Percentiles rank a stretch among this genome's conserved stretches.
Conservation (phyloP, 1,140 invertebrate genomes). For the Panagrolaimus sp. region DNA sequence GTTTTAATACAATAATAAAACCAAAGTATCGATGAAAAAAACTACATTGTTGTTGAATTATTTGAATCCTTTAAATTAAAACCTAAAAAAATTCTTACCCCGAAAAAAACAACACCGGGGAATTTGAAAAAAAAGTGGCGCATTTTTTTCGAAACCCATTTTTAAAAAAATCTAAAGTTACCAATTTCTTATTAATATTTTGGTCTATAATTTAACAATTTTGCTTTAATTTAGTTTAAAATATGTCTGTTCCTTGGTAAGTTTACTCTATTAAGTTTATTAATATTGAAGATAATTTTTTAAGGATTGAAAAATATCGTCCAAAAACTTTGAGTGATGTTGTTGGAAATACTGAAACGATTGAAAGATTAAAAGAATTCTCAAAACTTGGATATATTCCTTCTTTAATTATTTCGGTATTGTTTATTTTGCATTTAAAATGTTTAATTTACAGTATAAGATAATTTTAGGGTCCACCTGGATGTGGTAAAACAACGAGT, state of each 20-base stretch:
- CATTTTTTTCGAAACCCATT: too few species aligned
- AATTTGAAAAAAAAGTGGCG: too few species aligned
- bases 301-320: slow-evolving; percentile 92
- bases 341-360: slow-evolving; percentile 90
- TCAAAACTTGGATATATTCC: slow-evolving; percentile 88
- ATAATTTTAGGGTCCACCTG: slow-evolving; percentile 84
- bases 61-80: too few species aligned
- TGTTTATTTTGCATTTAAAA: too few species aligned
- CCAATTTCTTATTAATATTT: too few species aligned
- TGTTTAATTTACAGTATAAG: slow-evolving; percentile 23
- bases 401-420: slow-evolving; percentile 89
- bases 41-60: too few species aligned
- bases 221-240: background rate
- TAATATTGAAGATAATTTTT: slow-evolving; percentile 16
- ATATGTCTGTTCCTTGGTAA: slow-evolving; percentile 43
- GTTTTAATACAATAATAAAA: too few species aligned
- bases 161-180: too few species aligned
- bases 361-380: slow-evolving; percentile 76
- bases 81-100: too few species aligned
- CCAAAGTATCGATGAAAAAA: too few species aligned
- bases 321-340: slow-evolving; percentile 83
- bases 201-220: too few species aligned
- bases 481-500: slow-evolving; percentile 97
- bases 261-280: background rate
- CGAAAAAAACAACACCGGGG: too few species aligned